These are phyloP conservation scores for Platichthys stellatus DNA, from an alignment of 2,113 vertebrate species.

Conservation along the genomic window DNA sequence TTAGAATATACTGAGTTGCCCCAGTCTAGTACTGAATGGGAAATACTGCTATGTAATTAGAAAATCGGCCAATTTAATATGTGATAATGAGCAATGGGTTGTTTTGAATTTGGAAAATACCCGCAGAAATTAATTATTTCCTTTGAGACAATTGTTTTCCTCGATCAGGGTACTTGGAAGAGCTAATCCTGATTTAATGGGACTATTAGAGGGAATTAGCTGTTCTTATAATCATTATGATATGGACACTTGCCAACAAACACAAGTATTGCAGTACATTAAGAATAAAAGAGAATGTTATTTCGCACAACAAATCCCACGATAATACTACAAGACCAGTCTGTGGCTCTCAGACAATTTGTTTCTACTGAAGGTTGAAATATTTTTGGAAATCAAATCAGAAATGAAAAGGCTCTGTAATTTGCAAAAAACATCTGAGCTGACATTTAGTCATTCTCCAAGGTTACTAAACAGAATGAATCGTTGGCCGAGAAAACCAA, in stretches of 20 bases:
- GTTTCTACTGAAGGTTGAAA: too few relatives aligned
- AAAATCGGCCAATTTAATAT: not conserved
- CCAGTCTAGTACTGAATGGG: too few relatives aligned
- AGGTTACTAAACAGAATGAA: too few relatives aligned
- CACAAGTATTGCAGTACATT: not conserved
- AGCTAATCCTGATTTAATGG: conserved; percentile 10
- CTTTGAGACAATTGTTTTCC: conserved; percentile 30
- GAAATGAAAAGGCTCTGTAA: too few relatives aligned
- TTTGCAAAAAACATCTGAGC: not conserved
- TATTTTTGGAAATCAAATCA: too few relatives aligned
- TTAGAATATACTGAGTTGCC: too few relatives aligned
- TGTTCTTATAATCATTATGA: conserved; percentile 38
- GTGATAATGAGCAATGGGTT: not conserved
- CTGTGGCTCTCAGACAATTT: too few relatives aligned
- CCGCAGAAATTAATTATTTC: conserved; percentile 25
- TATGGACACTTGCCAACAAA: conserved; percentile 28
- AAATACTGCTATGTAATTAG: too few relatives aligned
- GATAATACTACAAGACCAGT: not conserved
- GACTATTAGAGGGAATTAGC: conserved; percentile 19
- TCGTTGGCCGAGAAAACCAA: too few relatives aligned
- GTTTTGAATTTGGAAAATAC: not conserved
- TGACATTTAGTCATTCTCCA: not conserved
- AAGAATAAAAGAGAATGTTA: not conserved
- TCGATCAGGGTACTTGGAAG: conserved; percentile 36
- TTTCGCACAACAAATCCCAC: not conserved